These are phyloP conservation scores for Aldabrachelys gigantea DNA, from an alignment of 2,113 vertebrate genomes.

Conservation along the genomic window DNA sequence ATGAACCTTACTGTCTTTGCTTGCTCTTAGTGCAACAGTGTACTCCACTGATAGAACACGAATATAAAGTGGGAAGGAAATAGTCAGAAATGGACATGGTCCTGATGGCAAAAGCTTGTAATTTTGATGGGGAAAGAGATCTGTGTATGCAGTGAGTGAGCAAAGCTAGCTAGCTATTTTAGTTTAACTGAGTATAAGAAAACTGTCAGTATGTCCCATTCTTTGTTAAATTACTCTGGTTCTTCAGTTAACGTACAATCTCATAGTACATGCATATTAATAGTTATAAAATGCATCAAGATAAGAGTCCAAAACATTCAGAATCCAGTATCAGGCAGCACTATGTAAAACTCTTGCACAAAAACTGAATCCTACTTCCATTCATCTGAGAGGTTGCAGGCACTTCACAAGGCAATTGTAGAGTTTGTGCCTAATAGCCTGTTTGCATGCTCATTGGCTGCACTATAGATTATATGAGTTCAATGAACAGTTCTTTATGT, in stretches of 20 bases:
- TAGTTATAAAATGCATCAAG: slow-evolving; percentile 33
- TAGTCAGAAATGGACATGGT: not conserved
- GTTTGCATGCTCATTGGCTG: slow-evolving; percentile 25
- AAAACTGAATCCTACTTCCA: slow-evolving; percentile 23
- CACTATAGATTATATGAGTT: slow-evolving; percentile 14
- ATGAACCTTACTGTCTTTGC: not conserved
- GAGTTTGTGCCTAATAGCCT: slow-evolving; percentile 31
- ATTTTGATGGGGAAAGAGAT: not conserved
- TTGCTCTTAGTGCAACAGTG: not conserved
- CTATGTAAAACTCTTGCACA: slow-evolving; percentile 3
- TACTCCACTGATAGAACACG: not conserved
- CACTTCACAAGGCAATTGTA: slow-evolving; percentile 18
- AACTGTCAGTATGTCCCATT: not conserved
- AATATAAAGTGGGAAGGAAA: not conserved
- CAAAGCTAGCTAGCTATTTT: not conserved
- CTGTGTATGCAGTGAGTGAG: not conserved
- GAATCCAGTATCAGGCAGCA: slow-evolving; percentile 30
- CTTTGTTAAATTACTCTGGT: not conserved
- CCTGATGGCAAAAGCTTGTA: not conserved
- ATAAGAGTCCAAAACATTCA: slow-evolving; percentile 31
- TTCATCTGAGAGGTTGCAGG: slow-evolving; percentile 24
- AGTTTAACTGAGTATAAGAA: not conserved
- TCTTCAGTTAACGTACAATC: slow-evolving; percentile 22
- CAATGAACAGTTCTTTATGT: slow-evolving; percentile 38
- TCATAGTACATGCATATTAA: slow-evolving; percentile 40